phyloP scores from a whole-genome alignment of 2,797 vertebrate genomes.

The Mormyrus hasselquistii region DNA sequence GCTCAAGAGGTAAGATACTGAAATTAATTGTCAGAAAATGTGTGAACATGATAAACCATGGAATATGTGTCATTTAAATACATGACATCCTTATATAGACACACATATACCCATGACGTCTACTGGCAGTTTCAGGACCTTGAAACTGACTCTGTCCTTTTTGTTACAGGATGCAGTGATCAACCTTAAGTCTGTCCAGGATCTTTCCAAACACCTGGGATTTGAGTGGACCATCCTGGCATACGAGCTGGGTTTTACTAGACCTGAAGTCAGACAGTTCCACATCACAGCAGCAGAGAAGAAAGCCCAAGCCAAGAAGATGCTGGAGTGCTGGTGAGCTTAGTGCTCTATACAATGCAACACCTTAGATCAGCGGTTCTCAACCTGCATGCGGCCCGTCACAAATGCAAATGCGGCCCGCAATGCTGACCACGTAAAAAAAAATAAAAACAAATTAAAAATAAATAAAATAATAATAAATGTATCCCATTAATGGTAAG shows the following conservation, averaged over 20 bases:
- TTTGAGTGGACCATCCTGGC: constrained; percentile 72
- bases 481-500: too few species aligned
- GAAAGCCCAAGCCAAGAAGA: constrained; percentile 60
- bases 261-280: constrained; percentile 61
- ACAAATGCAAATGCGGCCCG: too few species aligned
- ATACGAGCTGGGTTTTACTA: constrained; percentile 66
- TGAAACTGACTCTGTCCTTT: not conserved
- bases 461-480: too few species aligned
- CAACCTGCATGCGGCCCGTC: too few species aligned
- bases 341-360: not conserved
- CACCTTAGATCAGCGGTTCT: not conserved
- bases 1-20: constrained; percentile 63
- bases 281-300: constrained; percentile 57
- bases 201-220: constrained; percentile 61
- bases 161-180: constrained; percentile 68
- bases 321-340: constrained; percentile 68
- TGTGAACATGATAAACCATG: not conserved
- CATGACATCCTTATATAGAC: not conserved
- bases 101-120: not conserved
- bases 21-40: not conserved
- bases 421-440: too few species aligned
- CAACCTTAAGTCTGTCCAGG: constrained; percentile 66
- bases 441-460: too few species aligned
- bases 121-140: not conserved
- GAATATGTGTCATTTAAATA: not conserved